Conservation (phyloP, 2,888 invertebrate genomes). For the Coenonympha glycerion region DNA sequence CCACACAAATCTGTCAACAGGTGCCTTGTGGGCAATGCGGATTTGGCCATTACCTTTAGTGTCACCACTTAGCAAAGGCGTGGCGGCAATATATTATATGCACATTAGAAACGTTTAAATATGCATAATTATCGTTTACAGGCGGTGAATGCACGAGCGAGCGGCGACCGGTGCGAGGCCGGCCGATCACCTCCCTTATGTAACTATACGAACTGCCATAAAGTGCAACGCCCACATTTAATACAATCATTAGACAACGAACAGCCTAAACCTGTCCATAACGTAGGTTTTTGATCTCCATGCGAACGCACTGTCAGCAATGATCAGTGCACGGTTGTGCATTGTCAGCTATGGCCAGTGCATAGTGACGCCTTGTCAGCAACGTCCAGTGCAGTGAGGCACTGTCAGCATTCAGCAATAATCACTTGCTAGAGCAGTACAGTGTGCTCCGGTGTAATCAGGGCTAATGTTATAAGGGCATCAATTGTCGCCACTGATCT, state of each 20-base stretch:
- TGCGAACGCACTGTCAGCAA: constrained; percentile 39
- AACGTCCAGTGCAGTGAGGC: too few relatives aligned
- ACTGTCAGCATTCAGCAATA: too few relatives aligned
- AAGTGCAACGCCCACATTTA: constrained; percentile 46
- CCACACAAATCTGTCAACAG: constrained; percentile 15
- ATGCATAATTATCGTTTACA: constrained; percentile 40
- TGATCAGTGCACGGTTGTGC: too few relatives aligned
- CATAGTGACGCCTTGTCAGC: too few relatives aligned
- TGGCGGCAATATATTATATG: constrained; percentile 36
- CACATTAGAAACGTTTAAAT: constrained; percentile 48
- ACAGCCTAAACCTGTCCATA: constrained; percentile 38
- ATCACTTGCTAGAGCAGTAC: too few relatives aligned
- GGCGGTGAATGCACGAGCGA: constrained; percentile 57
- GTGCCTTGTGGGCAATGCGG: constrained; percentile 9
- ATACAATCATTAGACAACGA: constrained; percentile 48
- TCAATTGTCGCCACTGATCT: too few relatives aligned
- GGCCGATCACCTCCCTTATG: constrained; percentile 70
- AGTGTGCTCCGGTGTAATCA: too few relatives aligned
- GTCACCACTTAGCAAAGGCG: constrained; percentile 22
- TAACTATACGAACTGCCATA: constrained; percentile 38
- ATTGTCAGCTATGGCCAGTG: too few relatives aligned
- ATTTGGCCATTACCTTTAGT: constrained; percentile 23
- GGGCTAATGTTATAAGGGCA: too few relatives aligned
- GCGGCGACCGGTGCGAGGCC: constrained; percentile 57
- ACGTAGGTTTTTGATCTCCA: constrained; percentile 49